Evolutionary conservation across 2,888 invertebrate species (phyloP), one percentile per base, ranked within the genome.

Genomic region (Harpalus rubripes): DNA sequence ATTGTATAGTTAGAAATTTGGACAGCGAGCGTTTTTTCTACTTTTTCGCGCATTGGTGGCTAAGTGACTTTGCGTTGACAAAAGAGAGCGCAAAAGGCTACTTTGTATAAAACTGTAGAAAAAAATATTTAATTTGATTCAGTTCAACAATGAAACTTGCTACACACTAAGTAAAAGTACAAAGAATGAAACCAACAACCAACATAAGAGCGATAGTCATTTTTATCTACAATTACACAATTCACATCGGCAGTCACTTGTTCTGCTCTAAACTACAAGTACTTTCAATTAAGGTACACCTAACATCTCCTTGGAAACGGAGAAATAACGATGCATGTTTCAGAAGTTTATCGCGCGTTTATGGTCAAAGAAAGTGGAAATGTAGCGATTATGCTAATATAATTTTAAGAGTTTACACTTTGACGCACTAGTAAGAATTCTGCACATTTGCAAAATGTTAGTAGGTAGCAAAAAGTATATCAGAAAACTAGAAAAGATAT

Each of bases 301-400:
- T 74, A 8, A 74, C 44, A 68, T 18, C 44, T 74, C 44, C 16
- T 7, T 44, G 22, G 18, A 44, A 74, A 44, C 10, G n/a, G 10
- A 16, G 16, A 2, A 68, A 32, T 32, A 32, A 44, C 41, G 72
- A 5, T 41, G 8, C 72, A 15, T 44, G 72, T 74, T 52, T 32
- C 39, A 39, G 44, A 41, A 44, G 18, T 18, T 52, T 44, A 41
- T 6, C 10, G 16, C 32, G 39, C 39, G 41, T 44, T 74, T 63
- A 74, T 44, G 72, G 68, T n/a, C 68, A 68, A 15, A 74, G 72
- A 12, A 74, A 74, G 44, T 74, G 22, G 44, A 74, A 74, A 18
- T 74, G 41, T 16, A 74, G 44, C 44, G 72, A 44, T 68, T 68
- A 68, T 68, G 68, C 44, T 74, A 74, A 74, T 74, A 52, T 18